Percentiles rank a stretch among this genome's conserved stretches.
Evolutionary conservation across 2,888 invertebrate genomes (phyloP).

Genomic region (Meiosimyza decipiens): DNA sequence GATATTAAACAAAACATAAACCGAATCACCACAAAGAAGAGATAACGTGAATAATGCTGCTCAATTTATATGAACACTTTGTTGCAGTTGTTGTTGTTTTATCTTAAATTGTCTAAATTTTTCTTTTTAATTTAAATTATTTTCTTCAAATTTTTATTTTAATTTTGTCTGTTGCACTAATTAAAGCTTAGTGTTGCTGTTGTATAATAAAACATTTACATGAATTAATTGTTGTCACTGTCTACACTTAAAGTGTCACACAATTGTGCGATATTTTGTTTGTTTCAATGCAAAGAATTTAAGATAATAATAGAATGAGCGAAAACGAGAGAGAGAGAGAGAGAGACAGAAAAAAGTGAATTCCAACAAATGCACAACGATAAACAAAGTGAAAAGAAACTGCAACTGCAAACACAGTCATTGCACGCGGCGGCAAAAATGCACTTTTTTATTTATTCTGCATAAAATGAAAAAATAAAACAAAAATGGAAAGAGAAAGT

Average conservation of each 20-base stretch:
- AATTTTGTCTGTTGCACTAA: constrained; percentile 18
- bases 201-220: background rate
- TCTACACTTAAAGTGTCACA: constrained; percentile 1
- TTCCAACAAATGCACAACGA: constrained; percentile 25
- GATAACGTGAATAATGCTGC: background rate
- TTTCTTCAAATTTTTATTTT: background rate
- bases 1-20: background rate
- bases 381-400: constrained; percentile 7
- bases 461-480: too few species aligned
- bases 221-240: background rate
- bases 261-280: constrained; percentile 1
- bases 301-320: background rate
- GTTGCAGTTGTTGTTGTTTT: too few species aligned
- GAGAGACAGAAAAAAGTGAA: background rate
- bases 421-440: background rate
- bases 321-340: background rate
- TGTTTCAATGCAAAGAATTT: background rate
- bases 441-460: too few species aligned
- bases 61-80: background rate
- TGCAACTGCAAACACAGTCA: background rate
- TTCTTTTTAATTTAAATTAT: background rate
- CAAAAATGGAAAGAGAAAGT: too few species aligned
- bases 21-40: background rate
- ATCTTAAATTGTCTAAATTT: background rate
- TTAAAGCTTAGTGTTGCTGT: constrained; percentile 2